Conservation (phyloP, 2,888 invertebrate species). For the Pristionchus maxplancki region DNA sequence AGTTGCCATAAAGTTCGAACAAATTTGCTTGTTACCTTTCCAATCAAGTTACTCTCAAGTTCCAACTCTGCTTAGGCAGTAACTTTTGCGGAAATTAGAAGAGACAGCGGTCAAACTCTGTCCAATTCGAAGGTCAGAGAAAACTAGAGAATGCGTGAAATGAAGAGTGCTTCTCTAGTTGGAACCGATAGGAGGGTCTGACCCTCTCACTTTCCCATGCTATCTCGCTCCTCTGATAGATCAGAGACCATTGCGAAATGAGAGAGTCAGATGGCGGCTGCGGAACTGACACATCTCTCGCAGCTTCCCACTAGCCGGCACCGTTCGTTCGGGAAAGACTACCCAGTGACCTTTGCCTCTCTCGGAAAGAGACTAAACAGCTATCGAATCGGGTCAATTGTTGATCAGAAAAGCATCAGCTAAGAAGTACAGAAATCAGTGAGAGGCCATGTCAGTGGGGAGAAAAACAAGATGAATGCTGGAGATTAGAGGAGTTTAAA, state of each 20-base stretch:
- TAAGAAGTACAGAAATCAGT: not conserved
- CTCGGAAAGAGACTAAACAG: no score
- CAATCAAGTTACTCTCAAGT: not conserved
- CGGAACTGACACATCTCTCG: not conserved
- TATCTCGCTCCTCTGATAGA: no score
- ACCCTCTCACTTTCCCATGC: not conserved
- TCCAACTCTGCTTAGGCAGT: not conserved
- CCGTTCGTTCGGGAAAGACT: not conserved
- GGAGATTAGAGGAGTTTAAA: no score
- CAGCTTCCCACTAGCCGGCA: not conserved
- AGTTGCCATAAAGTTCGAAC: conserved; percentile 3
- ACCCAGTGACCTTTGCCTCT: not conserved
- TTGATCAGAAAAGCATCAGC: not conserved
- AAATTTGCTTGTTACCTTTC: no score
- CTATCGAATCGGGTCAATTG: conserved; percentile 32
- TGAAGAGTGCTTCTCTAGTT: not conserved
- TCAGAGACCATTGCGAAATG: no score
- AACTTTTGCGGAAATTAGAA: conserved; percentile 29
- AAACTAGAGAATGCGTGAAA: not conserved
- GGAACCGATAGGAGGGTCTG: not conserved
- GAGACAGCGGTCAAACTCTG: no score
- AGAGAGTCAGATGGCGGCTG: not conserved
- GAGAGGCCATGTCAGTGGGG: not conserved
- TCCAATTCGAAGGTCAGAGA: not conserved
- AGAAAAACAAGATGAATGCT: conserved; percentile 7